Base-by-base conservation (phyloP, 2,113 vertebrate species). In the Henicopernis longicauda region DNA sequence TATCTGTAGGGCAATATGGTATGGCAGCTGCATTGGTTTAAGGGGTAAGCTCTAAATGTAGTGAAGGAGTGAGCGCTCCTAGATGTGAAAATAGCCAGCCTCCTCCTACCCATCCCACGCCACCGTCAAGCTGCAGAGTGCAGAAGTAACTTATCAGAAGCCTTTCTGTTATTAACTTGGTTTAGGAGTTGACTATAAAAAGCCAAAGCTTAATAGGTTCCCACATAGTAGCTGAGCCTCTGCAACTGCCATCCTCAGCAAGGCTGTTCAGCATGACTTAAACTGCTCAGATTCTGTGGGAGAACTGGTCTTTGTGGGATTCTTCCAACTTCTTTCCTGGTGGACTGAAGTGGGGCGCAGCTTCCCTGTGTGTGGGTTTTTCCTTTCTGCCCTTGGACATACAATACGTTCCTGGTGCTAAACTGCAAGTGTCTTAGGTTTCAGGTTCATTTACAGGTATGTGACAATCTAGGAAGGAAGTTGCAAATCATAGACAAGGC, bases 101-200 rank as follows among this genome's bases (percentile, higher is more conserved):
- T n/a, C 15, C 9, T 79, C 29, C 44, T 57, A 38, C 49, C 11
- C 25, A 20, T 38, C 7, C 29, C 4, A 2, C 0, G 0, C 61
- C 0, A 1, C 34, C 34, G 16, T 62, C 73, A 16, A 32, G 21
- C 67, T 69, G 66, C 36, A 5, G 59, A 38, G 14, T 16, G 25
- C 31, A 11, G 27, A 32, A 63, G 25, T 57, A 79, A 62, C 42
- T 69, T 49, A 31, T 0, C 42, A 27, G 54, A 66, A 76, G 19
- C 26, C 32, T 45, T 86, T 65, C n/a, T 61, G n/a, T 63, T 65
- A 17, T 14, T 47, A 59, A 47, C 11, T 62, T 74, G 18, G 36
- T 65, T 84, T 70, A 47, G 26, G 29, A 19, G 17, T 67, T 82
- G 19, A 19, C 32, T 66, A 8, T 49, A 18, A 66, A 55, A 69